Evolutionary conservation across 2,888 invertebrate genomes (phyloP), one percentile per base, ranked within the genome.

Genomic region (Microdon myrmicae): DNA sequence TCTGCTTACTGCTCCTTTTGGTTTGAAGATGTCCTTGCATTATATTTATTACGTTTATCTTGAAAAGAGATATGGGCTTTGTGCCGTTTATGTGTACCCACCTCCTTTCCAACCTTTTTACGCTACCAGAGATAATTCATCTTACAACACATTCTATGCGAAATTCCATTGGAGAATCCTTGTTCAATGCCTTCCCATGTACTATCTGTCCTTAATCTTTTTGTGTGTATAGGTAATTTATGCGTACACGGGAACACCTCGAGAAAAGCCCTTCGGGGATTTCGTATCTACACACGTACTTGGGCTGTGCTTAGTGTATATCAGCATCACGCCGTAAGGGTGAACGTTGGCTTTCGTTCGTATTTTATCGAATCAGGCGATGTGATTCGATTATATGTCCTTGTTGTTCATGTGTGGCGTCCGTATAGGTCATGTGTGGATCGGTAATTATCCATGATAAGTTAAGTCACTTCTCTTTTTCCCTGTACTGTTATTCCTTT

Each of bases 21-120:
- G 19, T n/a, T 34, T 43, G 47, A 51, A 64, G 47, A 51, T 58
- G 64, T 58, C 64, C 64, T 64, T 51, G 64, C 45, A 58, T 64
- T 47, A 53, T 53, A 64, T 64, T 64, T 64, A 64, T 58, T 58
- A 58, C 53, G 64, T 51, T 64, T 53, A 58, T 64, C 58, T 45
- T 58, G 44, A 41, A 23, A 51, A 23, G 26, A 51, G 34, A 56
- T 51, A 58, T 41, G 17, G 35, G 23, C 29, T 16, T 41, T n/a
- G n/a, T n/a, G n/a, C n/a, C n/a, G 31, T 29, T 25, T 39, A 39
- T 13, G 17, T 37, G 26, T 29, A 28, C 10, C 9, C 7, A 19
- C n/a, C n/a, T n/a, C n/a, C n/a, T n/a, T n/a, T n/a, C n/a, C n/a
- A n/a, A n/a, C n/a, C n/a, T n/a, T n/a, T n/a, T n/a, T n/a, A n/a